Conservation (phyloP, 2,113 vertebrate genomes). For the Eudyptes chrysolophus region DNA sequence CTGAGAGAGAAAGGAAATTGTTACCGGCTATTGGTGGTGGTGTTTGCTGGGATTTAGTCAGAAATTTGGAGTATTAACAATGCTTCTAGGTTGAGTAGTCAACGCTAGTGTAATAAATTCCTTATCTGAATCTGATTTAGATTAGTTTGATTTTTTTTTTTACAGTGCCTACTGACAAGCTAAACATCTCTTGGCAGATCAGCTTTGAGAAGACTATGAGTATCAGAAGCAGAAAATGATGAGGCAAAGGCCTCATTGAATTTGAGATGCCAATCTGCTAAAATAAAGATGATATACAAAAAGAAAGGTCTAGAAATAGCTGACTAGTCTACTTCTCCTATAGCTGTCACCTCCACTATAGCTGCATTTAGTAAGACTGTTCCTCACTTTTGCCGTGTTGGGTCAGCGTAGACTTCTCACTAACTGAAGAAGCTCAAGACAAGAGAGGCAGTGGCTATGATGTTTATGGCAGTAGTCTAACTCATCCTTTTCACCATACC, state of each 20-base stretch:
- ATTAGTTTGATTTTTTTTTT: neutral
- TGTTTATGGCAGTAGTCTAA: neutral
- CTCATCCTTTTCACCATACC: neutral
- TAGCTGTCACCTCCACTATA: neutral
- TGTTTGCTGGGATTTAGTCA: neutral
- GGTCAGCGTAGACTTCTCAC: neutral
- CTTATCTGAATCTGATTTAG: neutral
- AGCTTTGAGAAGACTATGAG: neutral
- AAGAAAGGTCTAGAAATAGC: neutral
- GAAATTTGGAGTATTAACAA: neutral
- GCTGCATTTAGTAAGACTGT: neutral
- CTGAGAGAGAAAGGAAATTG: neutral
- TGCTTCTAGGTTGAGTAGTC: neutral
- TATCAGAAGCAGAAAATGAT: neutral
- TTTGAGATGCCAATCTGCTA: neutral
- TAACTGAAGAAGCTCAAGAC: neutral
- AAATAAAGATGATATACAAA: neutral
- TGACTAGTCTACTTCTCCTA: neutral
- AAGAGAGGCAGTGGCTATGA: neutral
- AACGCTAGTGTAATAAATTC: neutral
- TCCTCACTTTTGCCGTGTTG: neutral
- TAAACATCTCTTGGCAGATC: neutral
- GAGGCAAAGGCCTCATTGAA: neutral
- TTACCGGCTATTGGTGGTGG: neutral
- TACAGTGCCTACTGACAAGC: neutral